These are phyloP conservation scores for Phymastichus coffea DNA, from an alignment of 1,140 invertebrate genomes.

Conservation along the genomic window DNA sequence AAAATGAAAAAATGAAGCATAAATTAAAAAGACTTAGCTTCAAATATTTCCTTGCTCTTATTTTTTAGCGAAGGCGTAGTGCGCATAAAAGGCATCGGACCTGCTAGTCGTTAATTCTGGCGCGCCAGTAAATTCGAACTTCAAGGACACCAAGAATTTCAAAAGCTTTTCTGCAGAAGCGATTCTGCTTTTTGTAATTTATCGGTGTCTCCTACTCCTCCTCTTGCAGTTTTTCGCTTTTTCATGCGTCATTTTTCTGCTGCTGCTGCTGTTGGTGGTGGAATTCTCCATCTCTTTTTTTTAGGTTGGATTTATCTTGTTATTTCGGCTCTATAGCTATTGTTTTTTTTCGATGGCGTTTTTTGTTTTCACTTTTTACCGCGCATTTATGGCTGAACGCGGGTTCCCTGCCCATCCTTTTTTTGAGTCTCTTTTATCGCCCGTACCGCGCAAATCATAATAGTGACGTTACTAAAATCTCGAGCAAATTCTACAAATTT, in stretches of 20 bases:
- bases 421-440: too few species aligned
- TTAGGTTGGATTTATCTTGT: conserved; percentile 9
- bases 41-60: neutral
- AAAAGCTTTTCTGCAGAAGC: conserved; percentile 30
- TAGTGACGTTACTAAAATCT: too few species aligned
- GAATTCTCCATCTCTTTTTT: neutral
- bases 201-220: conserved; percentile 31
- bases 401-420: too few species aligned
- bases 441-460: too few species aligned
- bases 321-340: neutral
- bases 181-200: conserved; percentile 37
- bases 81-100: conserved; percentile 11
- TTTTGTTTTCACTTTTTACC: conserved; percentile 1
- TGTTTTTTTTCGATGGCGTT: conserved; percentile 26
- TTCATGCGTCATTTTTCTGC: neutral
- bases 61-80: too few species aligned
- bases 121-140: conserved; percentile 23
- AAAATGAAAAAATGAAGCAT: conserved; percentile 10
- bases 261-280: neutral
- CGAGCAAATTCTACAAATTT: too few species aligned
- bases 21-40: conserved; percentile 22
- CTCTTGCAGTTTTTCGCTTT: conserved; percentile 17
- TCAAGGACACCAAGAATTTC: conserved; percentile 35
- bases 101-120: conserved; percentile 18
- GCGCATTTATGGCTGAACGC: too few species aligned